phyloP scores from a whole-genome alignment of 2,888 invertebrate genomes.

The Bimastos eiseni region DNA sequence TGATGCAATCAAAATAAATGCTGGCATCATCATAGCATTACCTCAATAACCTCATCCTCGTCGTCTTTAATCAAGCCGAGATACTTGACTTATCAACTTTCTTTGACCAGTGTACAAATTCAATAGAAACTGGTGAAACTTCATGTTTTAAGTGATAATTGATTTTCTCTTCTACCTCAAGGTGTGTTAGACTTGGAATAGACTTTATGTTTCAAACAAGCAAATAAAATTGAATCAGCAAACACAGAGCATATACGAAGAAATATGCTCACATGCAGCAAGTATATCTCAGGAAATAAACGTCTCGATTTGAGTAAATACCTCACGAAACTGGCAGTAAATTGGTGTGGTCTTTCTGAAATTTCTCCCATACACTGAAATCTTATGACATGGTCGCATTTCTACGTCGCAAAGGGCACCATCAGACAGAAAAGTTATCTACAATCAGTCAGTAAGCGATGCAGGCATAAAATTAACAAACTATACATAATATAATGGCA shows the following conservation, averaged over 20 bases:
- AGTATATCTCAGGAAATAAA: not conserved
- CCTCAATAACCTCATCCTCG: not conserved
- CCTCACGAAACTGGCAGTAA: constrained; percentile 33
- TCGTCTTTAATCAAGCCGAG: not conserved
- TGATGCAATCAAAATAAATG: not conserved
- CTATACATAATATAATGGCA: not conserved
- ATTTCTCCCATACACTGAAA: constrained; percentile 35
- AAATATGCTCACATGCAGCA: not conserved
- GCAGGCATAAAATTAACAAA: not conserved
- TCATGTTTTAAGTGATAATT: not conserved
- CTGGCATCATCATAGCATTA: no score
- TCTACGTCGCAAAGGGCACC: constrained; percentile 39
- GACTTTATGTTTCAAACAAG: not conserved
- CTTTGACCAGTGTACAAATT: not conserved
- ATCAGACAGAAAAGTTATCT: constrained; percentile 35
- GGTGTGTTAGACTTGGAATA: not conserved
- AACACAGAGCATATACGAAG: not conserved
- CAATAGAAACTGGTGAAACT: not conserved
- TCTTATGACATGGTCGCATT: constrained; percentile 29
- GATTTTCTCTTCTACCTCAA: not conserved
- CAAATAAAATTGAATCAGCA: not conserved
- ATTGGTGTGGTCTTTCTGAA: constrained; percentile 35
- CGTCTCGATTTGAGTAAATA: not conserved
- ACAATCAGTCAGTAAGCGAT: not conserved
- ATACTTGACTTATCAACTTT: not conserved